Conservation (phyloP, 1,140 invertebrate species). For the Glossosoma conforme region DNA sequence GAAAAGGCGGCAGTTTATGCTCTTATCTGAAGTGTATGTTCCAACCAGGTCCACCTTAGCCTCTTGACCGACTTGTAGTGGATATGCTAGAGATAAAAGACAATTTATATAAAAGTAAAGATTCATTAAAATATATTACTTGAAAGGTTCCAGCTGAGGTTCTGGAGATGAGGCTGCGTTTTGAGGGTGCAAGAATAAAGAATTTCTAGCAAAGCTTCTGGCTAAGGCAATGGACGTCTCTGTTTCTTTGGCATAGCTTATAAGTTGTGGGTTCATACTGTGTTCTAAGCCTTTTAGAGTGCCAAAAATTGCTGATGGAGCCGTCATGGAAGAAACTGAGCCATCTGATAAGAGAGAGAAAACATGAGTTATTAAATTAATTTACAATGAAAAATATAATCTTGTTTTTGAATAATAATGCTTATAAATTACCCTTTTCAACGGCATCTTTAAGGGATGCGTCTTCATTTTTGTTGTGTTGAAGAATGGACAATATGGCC, state of each 20-base stretch:
- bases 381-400: neutral
- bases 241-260: conserved; percentile 85
- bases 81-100: too few relatives aligned
- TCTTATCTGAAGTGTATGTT: too few relatives aligned
- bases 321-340: conserved; percentile 51
- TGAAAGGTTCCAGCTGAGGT: conserved; percentile 50
- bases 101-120: conserved; percentile 3
- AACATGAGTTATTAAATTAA: conserved; percentile 12
- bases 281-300: conserved; percentile 82
- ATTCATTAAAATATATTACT: conserved; percentile 41
- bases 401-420: neutral
- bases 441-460: conserved; percentile 33
- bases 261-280: conserved; percentile 84
- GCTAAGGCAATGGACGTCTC: conserved; percentile 77
- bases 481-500: conserved; percentile 57
- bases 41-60: too few relatives aligned
- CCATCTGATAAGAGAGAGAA: conserved; percentile 36
- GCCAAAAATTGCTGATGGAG: conserved; percentile 58
- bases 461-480: conserved; percentile 69
- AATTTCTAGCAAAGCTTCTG: conserved; percentile 60
- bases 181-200: conserved; percentile 43
- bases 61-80: too few relatives aligned
- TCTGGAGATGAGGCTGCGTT: conserved; percentile 42
- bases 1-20: too few relatives aligned
- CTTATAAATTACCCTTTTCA: conserved; percentile 18